These are phyloP conservation scores for Babyrousa celebensis DNA, from an alignment of 2,797 vertebrate species.

Conservation along the genomic window DNA sequence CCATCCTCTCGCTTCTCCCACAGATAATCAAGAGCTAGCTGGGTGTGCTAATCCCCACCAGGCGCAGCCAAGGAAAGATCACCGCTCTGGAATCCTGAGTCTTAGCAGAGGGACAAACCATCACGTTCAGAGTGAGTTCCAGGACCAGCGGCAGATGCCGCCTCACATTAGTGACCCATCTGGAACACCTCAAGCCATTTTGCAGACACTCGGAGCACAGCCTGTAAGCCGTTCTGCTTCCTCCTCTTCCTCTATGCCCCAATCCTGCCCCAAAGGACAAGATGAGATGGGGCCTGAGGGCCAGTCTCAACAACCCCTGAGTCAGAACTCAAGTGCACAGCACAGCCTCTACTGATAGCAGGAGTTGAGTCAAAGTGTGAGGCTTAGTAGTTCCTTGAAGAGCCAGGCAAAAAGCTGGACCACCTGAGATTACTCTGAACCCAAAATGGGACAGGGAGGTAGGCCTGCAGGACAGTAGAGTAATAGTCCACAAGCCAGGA, in stretches of 20 bases:
- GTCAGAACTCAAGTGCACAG: not conserved
- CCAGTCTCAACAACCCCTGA: not conserved
- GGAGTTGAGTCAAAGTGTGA: not conserved
- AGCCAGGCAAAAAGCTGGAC: not conserved
- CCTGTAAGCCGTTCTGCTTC: too few species aligned
- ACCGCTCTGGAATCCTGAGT: constrained; percentile 62
- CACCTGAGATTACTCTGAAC: not conserved
- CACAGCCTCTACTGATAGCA: not conserved
- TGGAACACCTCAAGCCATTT: not conserved
- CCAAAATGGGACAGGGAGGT: too few species aligned
- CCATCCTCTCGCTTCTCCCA: constrained; percentile 68
- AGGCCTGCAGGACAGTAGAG: not conserved
- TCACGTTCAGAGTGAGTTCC: not conserved
- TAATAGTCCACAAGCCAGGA: not conserved
- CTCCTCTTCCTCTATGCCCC: not conserved
- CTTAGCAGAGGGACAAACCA: constrained; percentile 34
- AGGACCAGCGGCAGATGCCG: not conserved
- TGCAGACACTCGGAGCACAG: not conserved
- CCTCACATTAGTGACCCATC: not conserved
- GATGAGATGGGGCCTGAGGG: not conserved
- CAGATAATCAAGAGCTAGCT: constrained; percentile 76
- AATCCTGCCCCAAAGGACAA: not conserved
- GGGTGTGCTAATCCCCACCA: constrained; percentile 47
- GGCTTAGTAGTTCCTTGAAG: not conserved
- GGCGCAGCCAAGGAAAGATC: constrained; percentile 67